A percentile compares a stretch with the other conserved stretches of the same genome.
These are phyloP conservation scores for Lamprologus lemairii DNA, from an alignment of 2,113 vertebrate genomes.

Conservation along the genomic window DNA sequence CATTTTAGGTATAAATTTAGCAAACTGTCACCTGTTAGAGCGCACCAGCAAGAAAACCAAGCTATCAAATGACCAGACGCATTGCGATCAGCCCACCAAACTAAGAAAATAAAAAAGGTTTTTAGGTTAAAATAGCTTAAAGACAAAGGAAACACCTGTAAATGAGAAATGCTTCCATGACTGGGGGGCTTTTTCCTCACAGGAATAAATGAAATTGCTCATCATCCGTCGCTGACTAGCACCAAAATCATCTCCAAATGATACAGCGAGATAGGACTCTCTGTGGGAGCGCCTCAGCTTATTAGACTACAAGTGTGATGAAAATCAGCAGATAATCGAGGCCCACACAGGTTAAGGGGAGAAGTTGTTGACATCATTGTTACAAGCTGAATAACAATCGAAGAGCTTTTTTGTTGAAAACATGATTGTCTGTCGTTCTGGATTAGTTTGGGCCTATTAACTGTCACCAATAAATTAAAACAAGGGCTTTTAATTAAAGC, in stretches of 20 bases:
- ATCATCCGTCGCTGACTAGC: not conserved
- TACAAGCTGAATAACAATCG: slow-evolving; percentile 18
- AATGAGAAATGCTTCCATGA: not conserved
- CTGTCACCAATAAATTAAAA: not conserved
- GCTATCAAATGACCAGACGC: not conserved
- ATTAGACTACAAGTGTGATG: slow-evolving; percentile 24
- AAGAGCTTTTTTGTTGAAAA: slow-evolving; percentile 18
- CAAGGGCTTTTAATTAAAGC: not conserved
- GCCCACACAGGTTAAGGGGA: slow-evolving; percentile 13
- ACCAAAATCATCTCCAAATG: slow-evolving; percentile 1
- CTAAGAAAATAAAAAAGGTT: not conserved
- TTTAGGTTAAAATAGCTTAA: not conserved
- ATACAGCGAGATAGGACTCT: not conserved
- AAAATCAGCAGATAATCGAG: slow-evolving; percentile 38
- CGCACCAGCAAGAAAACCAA: not conserved
- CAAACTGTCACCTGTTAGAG: not conserved
- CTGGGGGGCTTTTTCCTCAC: not conserved
- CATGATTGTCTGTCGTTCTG: not conserved
- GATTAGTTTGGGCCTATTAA: not conserved
- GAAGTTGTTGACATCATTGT: slow-evolving; percentile 36
- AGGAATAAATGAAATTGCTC: not conserved
- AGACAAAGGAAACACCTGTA: not conserved
- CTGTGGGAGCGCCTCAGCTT: not conserved
- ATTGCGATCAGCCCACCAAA: not conserved
- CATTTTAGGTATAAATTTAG: rapidly evolving